phyloP scores from a whole-genome alignment of 2,888 invertebrate species.

The Fissipunctia ypsillon region DNA sequence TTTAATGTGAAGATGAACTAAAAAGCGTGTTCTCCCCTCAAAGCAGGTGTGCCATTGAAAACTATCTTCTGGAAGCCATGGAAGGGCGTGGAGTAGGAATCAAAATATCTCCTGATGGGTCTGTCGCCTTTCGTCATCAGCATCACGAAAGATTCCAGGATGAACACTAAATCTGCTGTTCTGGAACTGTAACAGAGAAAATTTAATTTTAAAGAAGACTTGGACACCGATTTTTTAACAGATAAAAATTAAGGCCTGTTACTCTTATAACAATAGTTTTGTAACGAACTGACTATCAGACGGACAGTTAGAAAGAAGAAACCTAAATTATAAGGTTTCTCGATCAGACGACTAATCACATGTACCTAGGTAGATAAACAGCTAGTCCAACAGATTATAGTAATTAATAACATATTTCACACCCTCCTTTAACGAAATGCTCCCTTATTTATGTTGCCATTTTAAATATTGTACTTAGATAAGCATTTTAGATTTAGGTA shows the following conservation, averaged over 20 bases:
- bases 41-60: background rate
- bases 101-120: constrained; percentile 47
- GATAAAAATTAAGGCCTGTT: background rate
- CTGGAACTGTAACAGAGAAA: constrained; percentile 26
- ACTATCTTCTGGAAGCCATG: background rate
- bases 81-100: constrained; percentile 42
- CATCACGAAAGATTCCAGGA: constrained; percentile 32
- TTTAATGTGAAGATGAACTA: background rate
- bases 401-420: no score
- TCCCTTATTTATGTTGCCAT: no score
- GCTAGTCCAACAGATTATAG: background rate
- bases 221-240: background rate
- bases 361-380: background rate
- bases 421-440: background rate
- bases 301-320: no score
- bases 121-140: constrained; percentile 39
- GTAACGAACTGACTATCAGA: no score
- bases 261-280: no score
- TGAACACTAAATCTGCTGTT: constrained; percentile 25
- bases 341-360: no score
- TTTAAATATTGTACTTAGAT: no score
- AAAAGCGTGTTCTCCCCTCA: background rate
- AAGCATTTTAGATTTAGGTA: no score
- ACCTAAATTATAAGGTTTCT: no score
- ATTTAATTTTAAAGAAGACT: fast-evolving